Evolutionary conservation across 1,140 invertebrate genomes (phyloP).

Genomic region (Drosophila sulfurigaster): DNA sequence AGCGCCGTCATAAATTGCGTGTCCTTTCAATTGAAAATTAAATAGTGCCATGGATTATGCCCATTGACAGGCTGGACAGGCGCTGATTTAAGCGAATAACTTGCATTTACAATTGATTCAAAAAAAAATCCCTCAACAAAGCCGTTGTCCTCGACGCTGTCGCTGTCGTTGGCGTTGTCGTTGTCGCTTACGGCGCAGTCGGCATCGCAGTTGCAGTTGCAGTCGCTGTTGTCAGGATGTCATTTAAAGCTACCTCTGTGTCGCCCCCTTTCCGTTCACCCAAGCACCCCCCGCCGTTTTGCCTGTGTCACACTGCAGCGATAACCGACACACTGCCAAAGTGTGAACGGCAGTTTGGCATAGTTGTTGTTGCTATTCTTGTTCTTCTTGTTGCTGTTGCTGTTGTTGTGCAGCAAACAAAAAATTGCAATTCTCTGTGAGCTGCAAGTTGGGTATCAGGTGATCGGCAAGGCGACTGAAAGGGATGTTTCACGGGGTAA

Average conservation of each 20-base stretch:
- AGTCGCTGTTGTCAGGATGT: slow-evolving; percentile 62
- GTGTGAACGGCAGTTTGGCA: slow-evolving; percentile 48
- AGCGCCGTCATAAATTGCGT: slow-evolving; percentile 62
- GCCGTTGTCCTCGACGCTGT: slow-evolving; percentile 62
- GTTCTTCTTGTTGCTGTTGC: slow-evolving; percentile 15
- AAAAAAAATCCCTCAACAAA: slow-evolving; percentile 74
- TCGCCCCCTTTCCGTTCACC: slow-evolving; percentile 12
- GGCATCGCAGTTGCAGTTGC: slow-evolving; percentile 33
- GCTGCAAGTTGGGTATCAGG: slow-evolving; percentile 36
- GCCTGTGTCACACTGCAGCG: slow-evolving; percentile 45
- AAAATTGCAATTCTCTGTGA: slow-evolving; percentile 61
- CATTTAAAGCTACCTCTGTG: slow-evolving; percentile 61
- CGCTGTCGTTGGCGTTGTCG: slow-evolving; percentile 31
- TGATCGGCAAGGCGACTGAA: neutral
- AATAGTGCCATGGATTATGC: slow-evolving; percentile 73
- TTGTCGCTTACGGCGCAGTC: slow-evolving; percentile 21
- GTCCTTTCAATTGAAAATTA: slow-evolving; percentile 77
- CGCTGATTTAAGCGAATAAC: slow-evolving; percentile 77
- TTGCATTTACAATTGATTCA: slow-evolving; percentile 80
- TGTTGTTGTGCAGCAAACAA: slow-evolving; percentile 50
- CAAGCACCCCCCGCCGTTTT: neutral
- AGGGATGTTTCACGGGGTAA: slow-evolving; percentile 1
- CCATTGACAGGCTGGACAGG: slow-evolving; percentile 53
- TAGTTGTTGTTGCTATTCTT: slow-evolving; percentile 35
- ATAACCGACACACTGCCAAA: slow-evolving; percentile 61